Base-by-base conservation (phyloP, 2,797 vertebrate species). In the Coreius guichenoti region DNA sequence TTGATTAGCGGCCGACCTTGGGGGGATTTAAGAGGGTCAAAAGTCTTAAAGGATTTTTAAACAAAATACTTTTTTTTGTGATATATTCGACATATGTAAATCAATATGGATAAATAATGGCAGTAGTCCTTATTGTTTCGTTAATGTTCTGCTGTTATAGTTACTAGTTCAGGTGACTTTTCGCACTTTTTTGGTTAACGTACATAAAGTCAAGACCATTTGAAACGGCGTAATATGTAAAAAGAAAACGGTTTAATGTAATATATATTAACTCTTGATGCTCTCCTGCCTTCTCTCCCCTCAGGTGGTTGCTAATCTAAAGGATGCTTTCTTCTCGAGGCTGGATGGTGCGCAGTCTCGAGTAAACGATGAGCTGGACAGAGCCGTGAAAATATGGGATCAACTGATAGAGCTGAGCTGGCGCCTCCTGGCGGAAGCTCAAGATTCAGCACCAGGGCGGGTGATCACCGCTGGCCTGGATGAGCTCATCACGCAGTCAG, bases 231-330 rank as follows among this genome's bases (percentile, higher is more conserved):
- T 23, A 12, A 21, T 21, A 21, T 68, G 17, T 23, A 0, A 36
- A 69, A 69, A 23, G 2, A 69, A 39, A 69, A 69, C n/a, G 9
- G 11, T 39, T 23, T 69, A 43, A 12, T 69, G 33, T 69, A 36
- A 9, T 56, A 12, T 61, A 29, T 61, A 14, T 14, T 0, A 63
- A 39, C 9, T 69, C 23, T 19, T 7, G 23, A 29, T 33, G 19
- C 14, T 17, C 13, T 54, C 31, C 31, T 51, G 26, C 1, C 2
- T 23, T 49, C 31, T 63, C 51, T 14, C n/a, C 11, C 16, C 17
- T 31, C 89, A 95, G 95, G 92, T 94, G 47, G 14, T 93, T 73
- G 90, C 80, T 58, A 92, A 93, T 89, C 82, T 95, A 72, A 93
- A 89, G 78, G 93, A 95, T 3, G 91, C 90, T 58, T 68, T 95